Evolutionary conservation across 1,140 invertebrate genomes (phyloP), one percentile per base, ranked within the genome.

Genomic region (Pseudomyrmex flavicornis): DNA sequence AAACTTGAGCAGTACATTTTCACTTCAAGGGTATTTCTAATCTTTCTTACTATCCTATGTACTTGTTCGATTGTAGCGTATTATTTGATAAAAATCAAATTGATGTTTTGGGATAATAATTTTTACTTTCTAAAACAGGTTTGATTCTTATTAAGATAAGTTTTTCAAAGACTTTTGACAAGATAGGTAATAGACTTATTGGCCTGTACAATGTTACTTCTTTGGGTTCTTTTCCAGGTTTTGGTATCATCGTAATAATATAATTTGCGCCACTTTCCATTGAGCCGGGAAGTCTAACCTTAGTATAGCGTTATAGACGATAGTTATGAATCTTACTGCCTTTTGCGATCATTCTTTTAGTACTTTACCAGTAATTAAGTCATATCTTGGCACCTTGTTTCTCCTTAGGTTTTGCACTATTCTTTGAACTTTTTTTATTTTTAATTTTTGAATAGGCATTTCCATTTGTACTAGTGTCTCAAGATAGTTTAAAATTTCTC

Each of bases 1-100:
- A 93, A 93, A 69, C 83, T 44, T 3, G 91, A 89, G 59, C 91
- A 93, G 61, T 90, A 91, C 85, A 86, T 84, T 77, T 82, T 92
- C 22, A 79, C 59, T 88, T 88, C 76, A 13, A 87, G 44, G 1
- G 46, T 17, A 10, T 82, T 75, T 8, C 12, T 46, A 35, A 88
- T 89, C 48, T 48, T 66, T n/a, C 61, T 70, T 3, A 72, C 20
- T 0, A 88, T n/a, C 68, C 86, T 82, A 54, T 84, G 58, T 1
- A 87, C 58, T 56, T 88, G 87, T 20, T 86, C 83, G 1, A 72
- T 76, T 17, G 85, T 90, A 46, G 89, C 85, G 17, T 91, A 86
- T n/a, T 86, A 48, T 15, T 68, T 59, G n/a, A 3, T 88, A 79
- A 69, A 94, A 93, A 1, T 90, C 91, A 86, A 92, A 92, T 88